Percentiles rank a stretch among this genome's conserved stretches.
phyloP scores from a whole-genome alignment of 2,113 vertebrate genomes.

The Larimichthys polyactis region DNA sequence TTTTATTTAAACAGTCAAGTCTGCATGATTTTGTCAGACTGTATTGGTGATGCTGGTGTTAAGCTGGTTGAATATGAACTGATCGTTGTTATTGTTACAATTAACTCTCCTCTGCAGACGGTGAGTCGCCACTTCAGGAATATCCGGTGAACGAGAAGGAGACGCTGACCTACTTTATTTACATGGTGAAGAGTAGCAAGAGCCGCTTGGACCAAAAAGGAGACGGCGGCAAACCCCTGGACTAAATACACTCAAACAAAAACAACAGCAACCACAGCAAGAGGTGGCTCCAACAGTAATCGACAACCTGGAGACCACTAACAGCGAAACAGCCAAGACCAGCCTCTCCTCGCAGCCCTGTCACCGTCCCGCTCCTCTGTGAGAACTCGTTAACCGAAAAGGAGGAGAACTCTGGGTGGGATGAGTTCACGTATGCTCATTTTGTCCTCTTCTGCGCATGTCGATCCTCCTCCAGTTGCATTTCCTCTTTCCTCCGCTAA shows the following conservation, averaged over 20 bases:
- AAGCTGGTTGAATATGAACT: too few relatives aligned
- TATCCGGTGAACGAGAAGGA: slow-evolving; percentile 98
- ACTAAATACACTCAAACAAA: slow-evolving; percentile 79
- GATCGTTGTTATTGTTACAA: too few relatives aligned
- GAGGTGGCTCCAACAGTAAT: neutral
- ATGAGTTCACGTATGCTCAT: slow-evolving; percentile 4
- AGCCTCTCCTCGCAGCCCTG: neutral
- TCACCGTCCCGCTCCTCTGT: slow-evolving; percentile 8
- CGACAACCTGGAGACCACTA: slow-evolving; percentile 8
- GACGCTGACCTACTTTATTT: slow-evolving; percentile 98
- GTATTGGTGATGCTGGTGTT: too few relatives aligned
- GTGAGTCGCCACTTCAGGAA: slow-evolving; percentile 99
- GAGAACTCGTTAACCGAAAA: neutral
- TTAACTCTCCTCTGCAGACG: slow-evolving; percentile 82
- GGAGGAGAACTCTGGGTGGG: neutral
- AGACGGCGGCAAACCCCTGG: slow-evolving; percentile 91
- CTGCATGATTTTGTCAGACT: too few relatives aligned
- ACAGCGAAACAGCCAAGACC: slow-evolving; percentile 11
- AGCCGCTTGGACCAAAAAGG: slow-evolving; percentile 97
- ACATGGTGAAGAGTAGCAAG: slow-evolving; percentile 99
- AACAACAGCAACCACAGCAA: neutral
- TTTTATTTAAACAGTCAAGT: too few relatives aligned
- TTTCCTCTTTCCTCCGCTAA: neutral
- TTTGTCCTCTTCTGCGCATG: neutral
- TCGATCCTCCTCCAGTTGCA: neutral